These are phyloP conservation scores for Sorex maritimensis DNA, from an alignment of 2,797 vertebrate genomes.

Conservation along the genomic window DNA sequence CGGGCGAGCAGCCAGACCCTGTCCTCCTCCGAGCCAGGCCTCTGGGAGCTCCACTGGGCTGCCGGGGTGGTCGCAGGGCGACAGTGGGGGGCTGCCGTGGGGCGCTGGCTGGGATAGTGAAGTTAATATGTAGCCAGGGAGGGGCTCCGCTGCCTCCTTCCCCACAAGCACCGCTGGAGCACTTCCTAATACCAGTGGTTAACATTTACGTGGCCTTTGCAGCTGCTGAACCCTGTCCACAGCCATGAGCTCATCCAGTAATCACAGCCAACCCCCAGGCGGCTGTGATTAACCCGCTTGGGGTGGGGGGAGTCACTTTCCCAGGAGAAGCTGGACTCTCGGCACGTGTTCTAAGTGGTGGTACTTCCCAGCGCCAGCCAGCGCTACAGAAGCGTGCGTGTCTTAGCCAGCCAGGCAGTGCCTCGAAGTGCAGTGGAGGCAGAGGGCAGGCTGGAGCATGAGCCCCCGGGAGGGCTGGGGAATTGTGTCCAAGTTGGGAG, in stretches of 20 bases:
- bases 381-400: neutral
- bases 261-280: neutral
- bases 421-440: neutral
- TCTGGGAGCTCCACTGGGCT: too few relatives aligned
- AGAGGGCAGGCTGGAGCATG: neutral
- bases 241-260: slow-evolving; percentile 6
- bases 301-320: neutral
- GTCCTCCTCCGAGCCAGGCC: too few relatives aligned
- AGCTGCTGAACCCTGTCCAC: neutral
- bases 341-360: neutral
- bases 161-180: slow-evolving; percentile 33
- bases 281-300: neutral
- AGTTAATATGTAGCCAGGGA: slow-evolving; percentile 61
- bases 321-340: neutral
- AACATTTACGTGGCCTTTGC: slow-evolving; percentile 53
- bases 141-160: slow-evolving; percentile 16
- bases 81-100: neutral
- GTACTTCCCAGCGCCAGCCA: neutral
- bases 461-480: neutral
- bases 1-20: neutral
- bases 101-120: neutral
- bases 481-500: neutral
- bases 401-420: neutral
- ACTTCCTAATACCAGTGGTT: slow-evolving; percentile 71
- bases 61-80: neutral